Percentiles rank a stretch among this genome's conserved stretches.
phyloP scores from a whole-genome alignment of 2,113 vertebrate genomes.

The Puffinus mauretanicus region DNA sequence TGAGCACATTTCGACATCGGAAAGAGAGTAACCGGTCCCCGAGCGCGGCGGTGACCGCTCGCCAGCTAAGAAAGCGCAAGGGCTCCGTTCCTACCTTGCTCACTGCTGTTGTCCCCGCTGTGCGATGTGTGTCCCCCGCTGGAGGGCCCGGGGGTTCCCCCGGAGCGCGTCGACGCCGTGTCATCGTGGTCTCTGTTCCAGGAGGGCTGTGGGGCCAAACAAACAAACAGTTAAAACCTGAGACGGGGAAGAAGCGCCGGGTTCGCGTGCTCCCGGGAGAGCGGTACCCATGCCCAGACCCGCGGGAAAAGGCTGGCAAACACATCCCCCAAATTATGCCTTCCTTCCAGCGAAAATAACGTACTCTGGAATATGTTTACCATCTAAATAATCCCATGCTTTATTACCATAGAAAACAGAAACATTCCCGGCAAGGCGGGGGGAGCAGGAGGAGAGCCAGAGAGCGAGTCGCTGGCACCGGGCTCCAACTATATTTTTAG shows the following conservation, averaged over 20 bases:
- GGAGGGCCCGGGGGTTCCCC: constrained; percentile 95
- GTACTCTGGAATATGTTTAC: constrained; percentile 5
- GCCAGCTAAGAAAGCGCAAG: background rate
- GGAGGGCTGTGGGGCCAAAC: constrained; percentile 81
- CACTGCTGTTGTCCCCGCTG: constrained; percentile 99
- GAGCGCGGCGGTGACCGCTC: background rate
- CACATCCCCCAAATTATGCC: background rate
- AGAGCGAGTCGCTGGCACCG: constrained; percentile 10
- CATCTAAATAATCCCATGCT: constrained; percentile 50
- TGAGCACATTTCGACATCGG: background rate
- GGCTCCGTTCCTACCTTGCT: constrained; percentile 88
- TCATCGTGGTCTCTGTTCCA: constrained; percentile 99
- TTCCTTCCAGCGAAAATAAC: background rate
- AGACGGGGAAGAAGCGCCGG: background rate
- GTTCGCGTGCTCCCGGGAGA: fast-evolving
- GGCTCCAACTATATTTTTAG: constrained; percentile 64
- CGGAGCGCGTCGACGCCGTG: constrained; percentile 94
- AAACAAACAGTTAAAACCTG: background rate
- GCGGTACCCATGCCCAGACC: background rate
- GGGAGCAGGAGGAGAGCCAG: background rate
- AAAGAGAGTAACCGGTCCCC: background rate
- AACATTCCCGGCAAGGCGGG: constrained; percentile 56
- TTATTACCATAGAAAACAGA: constrained; percentile 72
- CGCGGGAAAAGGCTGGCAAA: background rate
- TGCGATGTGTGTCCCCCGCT: constrained; percentile 98